phyloP scores from a whole-genome alignment of 2,113 vertebrate species.

The mouse (Mus musculus) region DNA sequence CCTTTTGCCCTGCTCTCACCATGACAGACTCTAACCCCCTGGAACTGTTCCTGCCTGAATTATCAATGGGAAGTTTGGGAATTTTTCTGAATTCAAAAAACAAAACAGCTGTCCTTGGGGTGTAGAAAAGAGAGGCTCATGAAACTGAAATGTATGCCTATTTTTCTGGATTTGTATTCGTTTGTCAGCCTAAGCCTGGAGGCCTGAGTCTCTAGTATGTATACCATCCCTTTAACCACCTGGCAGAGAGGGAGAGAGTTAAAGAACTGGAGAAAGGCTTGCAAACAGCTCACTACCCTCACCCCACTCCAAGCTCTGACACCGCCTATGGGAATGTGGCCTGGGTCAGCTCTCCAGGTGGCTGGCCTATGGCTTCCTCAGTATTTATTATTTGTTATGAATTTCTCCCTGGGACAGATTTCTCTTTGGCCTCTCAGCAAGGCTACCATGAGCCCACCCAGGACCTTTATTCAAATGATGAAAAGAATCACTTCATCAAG shows the following conservation, averaged over 20 bases:
- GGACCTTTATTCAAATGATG: neutral
- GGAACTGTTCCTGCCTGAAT: slow-evolving; percentile 87
- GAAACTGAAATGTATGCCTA: neutral
- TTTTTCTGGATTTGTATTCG: slow-evolving; percentile 24
- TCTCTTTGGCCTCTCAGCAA: slow-evolving; percentile 21
- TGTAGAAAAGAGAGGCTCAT: slow-evolving; percentile 22
- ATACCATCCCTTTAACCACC: neutral
- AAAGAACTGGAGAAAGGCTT: neutral
- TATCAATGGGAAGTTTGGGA: slow-evolving; percentile 89
- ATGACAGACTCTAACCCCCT: neutral
- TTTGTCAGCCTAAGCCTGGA: neutral
- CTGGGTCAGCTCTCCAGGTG: neutral
- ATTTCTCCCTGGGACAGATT: neutral
- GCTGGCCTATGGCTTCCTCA: neutral
- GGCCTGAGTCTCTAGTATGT: neutral
- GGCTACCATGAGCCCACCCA: neutral
- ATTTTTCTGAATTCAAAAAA: slow-evolving; percentile 86
- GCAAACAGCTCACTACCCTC: no score
- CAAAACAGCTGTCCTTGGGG: neutral
- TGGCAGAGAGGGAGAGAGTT: neutral
- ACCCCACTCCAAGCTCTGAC: neutral
- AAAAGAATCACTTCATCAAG: neutral
- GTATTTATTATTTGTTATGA: neutral
- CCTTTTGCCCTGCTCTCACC: neutral
- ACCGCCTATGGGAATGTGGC: neutral